Percentiles rank a stretch among this genome's conserved stretches.
phyloP scores from a whole-genome alignment of 2,113 vertebrate genomes.

The Odobenus rosmarus region DNA sequence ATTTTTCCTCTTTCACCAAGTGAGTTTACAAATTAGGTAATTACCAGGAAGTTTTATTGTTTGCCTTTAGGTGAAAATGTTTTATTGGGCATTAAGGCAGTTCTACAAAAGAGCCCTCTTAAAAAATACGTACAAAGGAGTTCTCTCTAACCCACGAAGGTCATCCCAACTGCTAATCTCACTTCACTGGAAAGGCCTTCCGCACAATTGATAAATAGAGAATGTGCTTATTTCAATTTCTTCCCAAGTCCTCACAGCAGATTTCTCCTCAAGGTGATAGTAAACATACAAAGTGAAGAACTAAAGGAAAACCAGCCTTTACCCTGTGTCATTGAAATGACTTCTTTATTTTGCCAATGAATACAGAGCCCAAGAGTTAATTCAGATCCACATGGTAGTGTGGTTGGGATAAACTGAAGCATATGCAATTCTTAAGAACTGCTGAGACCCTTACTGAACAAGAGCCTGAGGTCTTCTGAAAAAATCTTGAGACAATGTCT shows the following conservation, averaged over 20 bases:
- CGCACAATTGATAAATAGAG: neutral
- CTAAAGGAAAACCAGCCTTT: neutral
- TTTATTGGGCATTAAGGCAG: slow-evolving; percentile 15
- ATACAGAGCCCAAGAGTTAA: neutral
- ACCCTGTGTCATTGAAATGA: neutral
- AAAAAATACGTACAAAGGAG: neutral
- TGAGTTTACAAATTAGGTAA: slow-evolving; percentile 13
- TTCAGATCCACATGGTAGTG: neutral
- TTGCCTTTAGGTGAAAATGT: neutral
- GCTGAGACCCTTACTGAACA: neutral
- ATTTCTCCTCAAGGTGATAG: slow-evolving; percentile 29
- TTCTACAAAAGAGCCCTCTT: neutral
- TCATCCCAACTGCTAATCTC: neutral
- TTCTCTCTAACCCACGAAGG: neutral
- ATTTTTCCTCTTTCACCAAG: slow-evolving; percentile 19
- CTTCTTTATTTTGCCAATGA: neutral
- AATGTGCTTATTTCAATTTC: slow-evolving; percentile 33
- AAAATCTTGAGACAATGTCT: neutral
- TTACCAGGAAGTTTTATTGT: neutral
- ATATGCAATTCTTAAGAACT: neutral
- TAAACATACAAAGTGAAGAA: neutral
- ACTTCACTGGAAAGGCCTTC: neutral
- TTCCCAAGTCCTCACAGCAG: neutral
- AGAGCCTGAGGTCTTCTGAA: neutral
- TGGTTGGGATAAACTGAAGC: neutral